Evolutionary conservation across 2,888 invertebrate genomes (phyloP), one percentile per base, ranked within the genome.

Genomic region (Idaea biselata): DNA sequence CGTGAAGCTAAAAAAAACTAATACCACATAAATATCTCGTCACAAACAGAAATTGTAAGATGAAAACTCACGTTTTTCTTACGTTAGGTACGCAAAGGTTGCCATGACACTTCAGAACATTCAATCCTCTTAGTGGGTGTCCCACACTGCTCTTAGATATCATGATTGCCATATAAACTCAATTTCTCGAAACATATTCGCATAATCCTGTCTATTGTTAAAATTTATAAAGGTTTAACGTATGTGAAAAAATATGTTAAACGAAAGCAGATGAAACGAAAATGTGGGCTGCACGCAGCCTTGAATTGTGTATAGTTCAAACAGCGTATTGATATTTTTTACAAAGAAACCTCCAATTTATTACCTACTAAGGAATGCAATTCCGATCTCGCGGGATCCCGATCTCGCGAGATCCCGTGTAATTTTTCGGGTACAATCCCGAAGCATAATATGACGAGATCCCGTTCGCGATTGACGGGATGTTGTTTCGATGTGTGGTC

Each of bases 121-220:
- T 66, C 64, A 71, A 71, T 68, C 71, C 67, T 67, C 71, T 71
- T 68, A 69, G 69, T 44, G 14, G 44, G 66, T 25, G 25, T 64
- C 61, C 64, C 59, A 69, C 66, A 67, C 65, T 63, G 44, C 60
- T 64, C 55, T 63, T 66, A 69, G 62, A 68, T 65, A 68, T 66
- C 62, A 63, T 62, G 64, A 68, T 65, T 64, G 58, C 62, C 63
- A 63, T 65, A 71, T 65, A 71, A 68, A 44, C 44, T 3, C 44
- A 44, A 44, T 44, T 44, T 44, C 44, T 44, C 14, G 14, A 44
- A 44, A 44, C 14, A 8, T 44, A 44, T 14, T 44, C 44, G 6
- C 59, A 58, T 58, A 16, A 53, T 14, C 56, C 18, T 1, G 17
- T 61, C 55, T 57, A 44, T 60, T 55, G 44, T 44, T 44, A 44